Evolutionary conservation across 2,113 vertebrate species (phyloP).

Genomic region (Elanus axillaris): DNA sequence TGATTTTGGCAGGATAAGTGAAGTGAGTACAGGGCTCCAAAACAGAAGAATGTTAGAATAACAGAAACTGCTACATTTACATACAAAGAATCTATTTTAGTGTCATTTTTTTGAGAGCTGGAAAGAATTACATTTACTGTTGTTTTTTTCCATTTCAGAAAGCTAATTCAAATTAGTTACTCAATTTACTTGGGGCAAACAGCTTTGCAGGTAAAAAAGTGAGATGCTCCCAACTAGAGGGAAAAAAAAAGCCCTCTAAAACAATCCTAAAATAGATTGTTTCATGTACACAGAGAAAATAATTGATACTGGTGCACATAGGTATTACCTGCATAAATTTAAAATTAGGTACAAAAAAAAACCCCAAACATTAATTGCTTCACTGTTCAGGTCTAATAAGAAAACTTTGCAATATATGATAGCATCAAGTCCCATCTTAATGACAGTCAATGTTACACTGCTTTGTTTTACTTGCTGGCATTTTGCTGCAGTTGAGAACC

Average conservation of each 20-base stretch:
- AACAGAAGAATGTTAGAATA: not conserved
- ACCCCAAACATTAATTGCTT: not conserved
- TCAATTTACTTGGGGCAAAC: not conserved
- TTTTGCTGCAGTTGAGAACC: not conserved
- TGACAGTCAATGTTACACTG: not conserved
- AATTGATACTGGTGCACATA: not conserved
- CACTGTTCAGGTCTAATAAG: not conserved
- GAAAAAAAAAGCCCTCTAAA: not conserved
- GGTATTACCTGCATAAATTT: not conserved
- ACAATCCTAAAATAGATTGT: not conserved
- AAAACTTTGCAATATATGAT: not conserved
- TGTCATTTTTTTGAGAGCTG: not conserved
- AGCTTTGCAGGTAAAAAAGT: not conserved
- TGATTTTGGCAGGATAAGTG: not conserved
- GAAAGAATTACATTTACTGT: not conserved
- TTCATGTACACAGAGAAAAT: not conserved
- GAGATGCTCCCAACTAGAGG: not conserved
- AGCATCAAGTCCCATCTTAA: not conserved
- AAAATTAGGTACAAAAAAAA: not conserved
- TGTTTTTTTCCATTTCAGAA: not conserved
- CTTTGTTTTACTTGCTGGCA: not conserved
- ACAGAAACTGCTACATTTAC: not conserved
- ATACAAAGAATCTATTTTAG: not conserved
- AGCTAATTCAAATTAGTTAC: not conserved
- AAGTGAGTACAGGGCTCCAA: not conserved